Conservation (phyloP, 2,888 invertebrate species). For the Drosophila glabriapex region DNA sequence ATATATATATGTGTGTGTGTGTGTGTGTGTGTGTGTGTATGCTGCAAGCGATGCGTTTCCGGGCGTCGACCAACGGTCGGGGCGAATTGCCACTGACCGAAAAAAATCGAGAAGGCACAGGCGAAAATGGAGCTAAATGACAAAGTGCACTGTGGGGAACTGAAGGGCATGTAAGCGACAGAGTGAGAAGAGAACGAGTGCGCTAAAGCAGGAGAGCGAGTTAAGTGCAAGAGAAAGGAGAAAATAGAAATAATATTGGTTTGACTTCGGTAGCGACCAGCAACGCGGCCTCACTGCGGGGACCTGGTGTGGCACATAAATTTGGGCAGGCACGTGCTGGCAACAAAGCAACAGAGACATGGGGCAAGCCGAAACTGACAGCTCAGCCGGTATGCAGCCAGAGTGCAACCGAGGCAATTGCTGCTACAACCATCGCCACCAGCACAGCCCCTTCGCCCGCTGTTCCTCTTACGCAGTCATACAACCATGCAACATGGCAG, state of each 20-base stretch:
- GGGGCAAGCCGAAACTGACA: constrained; percentile 49
- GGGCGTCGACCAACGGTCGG: constrained; percentile 43
- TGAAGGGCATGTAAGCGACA: neutral
- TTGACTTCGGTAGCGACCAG: constrained; percentile 61
- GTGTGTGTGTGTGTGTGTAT: neutral
- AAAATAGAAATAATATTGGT: constrained; percentile 64
- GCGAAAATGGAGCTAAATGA: constrained; percentile 48
- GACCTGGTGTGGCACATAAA: constrained; percentile 54
- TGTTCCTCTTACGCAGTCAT: constrained; percentile 1
- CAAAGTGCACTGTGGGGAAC: constrained; percentile 52
- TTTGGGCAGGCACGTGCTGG: constrained; percentile 49
- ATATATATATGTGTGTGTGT: neutral
- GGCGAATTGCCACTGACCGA: constrained; percentile 72
- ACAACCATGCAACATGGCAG: constrained; percentile 25
- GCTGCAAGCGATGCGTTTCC: constrained; percentile 57
- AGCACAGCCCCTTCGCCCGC: neutral
- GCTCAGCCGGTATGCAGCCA: constrained; percentile 21
- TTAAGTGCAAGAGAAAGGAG: constrained; percentile 5
- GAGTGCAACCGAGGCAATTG: constrained; percentile 20
- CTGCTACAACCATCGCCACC: neutral
- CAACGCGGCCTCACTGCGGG: constrained; percentile 3
- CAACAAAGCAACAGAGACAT: constrained; percentile 52
- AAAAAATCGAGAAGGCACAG: constrained; percentile 54
- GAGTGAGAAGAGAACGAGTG: neutral
- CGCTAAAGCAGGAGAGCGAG: neutral